Conservation (phyloP, 2,113 vertebrate genomes). For the Mesembrinibis cayennensis region DNA sequence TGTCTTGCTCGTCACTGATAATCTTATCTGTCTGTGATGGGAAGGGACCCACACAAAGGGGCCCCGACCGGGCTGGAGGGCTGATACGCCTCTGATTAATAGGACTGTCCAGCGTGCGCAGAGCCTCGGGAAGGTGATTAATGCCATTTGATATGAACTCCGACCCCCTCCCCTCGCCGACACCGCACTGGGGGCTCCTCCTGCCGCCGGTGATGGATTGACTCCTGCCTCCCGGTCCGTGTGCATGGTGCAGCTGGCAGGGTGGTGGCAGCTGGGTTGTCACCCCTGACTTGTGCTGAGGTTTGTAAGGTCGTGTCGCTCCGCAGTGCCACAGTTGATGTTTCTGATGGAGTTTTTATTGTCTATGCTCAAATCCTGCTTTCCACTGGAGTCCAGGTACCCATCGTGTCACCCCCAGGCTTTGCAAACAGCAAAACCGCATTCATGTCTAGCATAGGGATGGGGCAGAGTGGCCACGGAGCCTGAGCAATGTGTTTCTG, state of each 20-base stretch:
- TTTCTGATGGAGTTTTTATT: background rate
- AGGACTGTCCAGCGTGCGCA: slow-evolving; percentile 75
- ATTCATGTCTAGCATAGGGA: rapidly evolving
- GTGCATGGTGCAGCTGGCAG: background rate
- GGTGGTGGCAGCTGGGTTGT: background rate
- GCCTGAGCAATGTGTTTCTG: rapidly evolving
- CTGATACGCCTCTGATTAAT: slow-evolving; percentile 84
- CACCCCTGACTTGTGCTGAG: background rate
- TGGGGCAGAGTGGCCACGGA: background rate
- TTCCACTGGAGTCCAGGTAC: background rate
- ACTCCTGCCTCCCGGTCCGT: background rate
- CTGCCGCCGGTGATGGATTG: background rate
- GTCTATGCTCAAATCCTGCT: background rate
- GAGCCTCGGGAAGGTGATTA: slow-evolving; percentile 80
- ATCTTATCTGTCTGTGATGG: slow-evolving; percentile 88
- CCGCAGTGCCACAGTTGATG: background rate
- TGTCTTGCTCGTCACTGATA: slow-evolving; percentile 84
- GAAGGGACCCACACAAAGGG: slow-evolving; percentile 83
- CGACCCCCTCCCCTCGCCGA: background rate
- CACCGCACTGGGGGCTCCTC: background rate
- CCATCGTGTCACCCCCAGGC: background rate
- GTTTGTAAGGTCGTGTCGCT: background rate
- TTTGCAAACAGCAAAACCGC: rapidly evolving
- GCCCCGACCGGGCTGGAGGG: slow-evolving; percentile 70
- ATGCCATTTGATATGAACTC: slow-evolving; percentile 71